Evolutionary conservation across 35 echinoderm and acorn worm species (phyloP).

Genomic region (Hemicentrotus pulcherrimus): DNA sequence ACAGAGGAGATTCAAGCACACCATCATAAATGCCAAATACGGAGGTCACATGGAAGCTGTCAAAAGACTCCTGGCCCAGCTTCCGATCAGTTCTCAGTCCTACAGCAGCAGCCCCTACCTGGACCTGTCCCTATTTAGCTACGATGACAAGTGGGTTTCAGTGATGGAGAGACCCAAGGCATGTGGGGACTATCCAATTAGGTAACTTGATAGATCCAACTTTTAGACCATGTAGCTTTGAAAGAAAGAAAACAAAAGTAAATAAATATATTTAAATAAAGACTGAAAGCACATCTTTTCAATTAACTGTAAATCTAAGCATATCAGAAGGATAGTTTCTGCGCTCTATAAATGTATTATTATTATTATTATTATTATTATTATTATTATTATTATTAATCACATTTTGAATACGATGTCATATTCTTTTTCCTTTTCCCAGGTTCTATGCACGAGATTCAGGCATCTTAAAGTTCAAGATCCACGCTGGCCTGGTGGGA

Average conservation of each 20-base stretch:
- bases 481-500: slow-evolving; percentile 77
- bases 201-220: slow-evolving; percentile 40
- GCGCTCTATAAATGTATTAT: no score
- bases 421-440: slow-evolving; percentile 32
- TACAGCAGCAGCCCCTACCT: slow-evolving; percentile 98
- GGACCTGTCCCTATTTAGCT: slow-evolving; percentile 96
- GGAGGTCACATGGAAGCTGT: slow-evolving; percentile 95
- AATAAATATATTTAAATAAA: no score
- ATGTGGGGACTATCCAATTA: slow-evolving; percentile 97
- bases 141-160: slow-evolving; percentile 99
- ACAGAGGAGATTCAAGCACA: slow-evolving; percentile 94
- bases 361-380: no score
- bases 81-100: slow-evolving; percentile 97
- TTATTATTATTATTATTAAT: no score
- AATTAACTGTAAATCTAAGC: no score
- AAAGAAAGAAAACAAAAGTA: no score
- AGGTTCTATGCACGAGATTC: slow-evolving; percentile 97
- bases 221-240: no score
- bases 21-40: slow-evolving; percentile 99
- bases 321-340: no score
- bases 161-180: slow-evolving; percentile 98
- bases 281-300: no score
- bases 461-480: slow-evolving; percentile 93
- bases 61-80: slow-evolving; percentile 92
- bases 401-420: no score